These are phyloP conservation scores for Antechinus stuartii DNA, from an alignment of 2,113 vertebrate species.

Conservation along the genomic window DNA sequence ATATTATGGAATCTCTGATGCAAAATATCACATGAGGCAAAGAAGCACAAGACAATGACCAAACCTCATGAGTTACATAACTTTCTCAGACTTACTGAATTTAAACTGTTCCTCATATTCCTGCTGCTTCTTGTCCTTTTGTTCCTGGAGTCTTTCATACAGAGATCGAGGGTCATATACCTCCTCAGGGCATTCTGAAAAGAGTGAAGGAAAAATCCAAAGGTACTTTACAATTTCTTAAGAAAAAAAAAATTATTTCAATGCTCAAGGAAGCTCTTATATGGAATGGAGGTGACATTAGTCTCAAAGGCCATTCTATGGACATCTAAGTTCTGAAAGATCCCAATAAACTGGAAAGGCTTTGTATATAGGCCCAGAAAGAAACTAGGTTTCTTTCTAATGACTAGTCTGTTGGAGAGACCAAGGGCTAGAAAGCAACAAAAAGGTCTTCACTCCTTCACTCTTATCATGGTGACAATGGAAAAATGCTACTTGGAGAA, in stretches of 20 bases:
- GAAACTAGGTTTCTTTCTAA: background rate
- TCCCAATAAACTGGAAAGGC: background rate
- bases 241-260: constrained; percentile 32
- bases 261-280: constrained; percentile 34
- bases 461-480: background rate
- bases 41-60: background rate
- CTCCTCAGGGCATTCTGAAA: constrained; percentile 95
- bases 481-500: background rate
- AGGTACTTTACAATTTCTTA: constrained; percentile 42
- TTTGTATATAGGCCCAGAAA: background rate
- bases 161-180: constrained; percentile 93
- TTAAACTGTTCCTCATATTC: constrained; percentile 99
- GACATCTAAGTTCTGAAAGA: background rate
- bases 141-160: constrained; percentile 95
- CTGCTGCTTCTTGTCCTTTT: constrained; percentile 98
- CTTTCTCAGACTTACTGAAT: constrained; percentile 91
- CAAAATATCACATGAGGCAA: constrained; percentile 6
- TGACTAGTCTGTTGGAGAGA: background rate
- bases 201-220: constrained; percentile 22
- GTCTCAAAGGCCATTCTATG: background rate
- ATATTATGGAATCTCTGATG: constrained; percentile 32
- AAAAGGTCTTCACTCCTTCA: background rate
- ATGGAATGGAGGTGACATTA: background rate
- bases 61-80: background rate
- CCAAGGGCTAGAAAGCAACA: background rate